Conservation (phyloP, 2,888 invertebrate species). For the Netelia inedita region DNA sequence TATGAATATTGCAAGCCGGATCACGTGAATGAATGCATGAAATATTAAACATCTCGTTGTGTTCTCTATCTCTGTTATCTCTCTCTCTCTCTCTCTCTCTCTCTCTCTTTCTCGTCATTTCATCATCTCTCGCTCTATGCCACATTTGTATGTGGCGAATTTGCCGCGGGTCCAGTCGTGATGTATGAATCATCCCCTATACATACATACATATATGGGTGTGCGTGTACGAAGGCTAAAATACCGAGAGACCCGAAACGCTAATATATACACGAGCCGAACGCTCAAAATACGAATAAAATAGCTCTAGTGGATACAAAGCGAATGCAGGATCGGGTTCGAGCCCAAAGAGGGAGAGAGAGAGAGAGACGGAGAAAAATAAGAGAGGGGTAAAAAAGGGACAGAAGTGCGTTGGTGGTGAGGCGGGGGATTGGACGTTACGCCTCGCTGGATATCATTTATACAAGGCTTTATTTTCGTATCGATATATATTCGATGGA, state of each 20-base stretch:
- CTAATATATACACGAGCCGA: conserved; percentile 1
- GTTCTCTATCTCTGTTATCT: conserved; percentile 28
- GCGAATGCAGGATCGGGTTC: conserved; percentile 18
- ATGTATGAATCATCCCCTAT: conserved; percentile 18
- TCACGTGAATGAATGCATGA: conserved; percentile 61
- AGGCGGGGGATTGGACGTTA: conserved; percentile 21
- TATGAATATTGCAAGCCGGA: conserved; percentile 73
- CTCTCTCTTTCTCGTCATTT: conserved; percentile 8
- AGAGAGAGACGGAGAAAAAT: neutral
- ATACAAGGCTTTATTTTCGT: conserved; percentile 38
- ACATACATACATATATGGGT: neutral
- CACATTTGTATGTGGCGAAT: conserved; percentile 28
- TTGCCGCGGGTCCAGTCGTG: neutral
- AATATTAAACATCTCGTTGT: conserved; percentile 55
- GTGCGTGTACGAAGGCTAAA: neutral
- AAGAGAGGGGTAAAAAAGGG: neutral
- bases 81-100: neutral
- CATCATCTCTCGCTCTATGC: conserved; percentile 5
- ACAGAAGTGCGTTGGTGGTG: neutral
- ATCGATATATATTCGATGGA: conserved; percentile 39
- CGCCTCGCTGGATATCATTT: conserved; percentile 46
- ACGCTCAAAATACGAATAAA: conserved; percentile 36
- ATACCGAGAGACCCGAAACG: conserved; percentile 16
- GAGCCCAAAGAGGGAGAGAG: no score
- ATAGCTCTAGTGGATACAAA: conserved; percentile 17